Base-by-base conservation (phyloP, 1,140 invertebrate genomes). In the Paraescarpia echinospica region DNA sequence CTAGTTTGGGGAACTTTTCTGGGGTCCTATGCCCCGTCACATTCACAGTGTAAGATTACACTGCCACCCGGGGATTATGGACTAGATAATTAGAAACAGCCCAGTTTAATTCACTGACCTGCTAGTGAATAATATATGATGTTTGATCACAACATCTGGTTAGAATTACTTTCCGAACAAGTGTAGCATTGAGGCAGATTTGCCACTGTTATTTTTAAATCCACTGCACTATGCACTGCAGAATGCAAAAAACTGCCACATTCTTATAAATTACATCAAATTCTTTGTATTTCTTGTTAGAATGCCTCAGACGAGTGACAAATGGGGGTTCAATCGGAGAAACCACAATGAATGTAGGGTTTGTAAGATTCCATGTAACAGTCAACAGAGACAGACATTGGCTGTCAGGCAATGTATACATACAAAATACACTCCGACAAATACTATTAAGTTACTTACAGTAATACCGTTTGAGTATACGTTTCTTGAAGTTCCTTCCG, bases 31-130 rank as follows among this genome's bases (percentile, higher is more conserved):
- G 59, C 9, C 27, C 59, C 59, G 12, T 12, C 41, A 12, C 4
- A 4, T 6, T 12, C 59, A 77, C 8, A 6, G 59, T 77, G 59
- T 77, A 77, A 4, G 59, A 18, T 77, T 77, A 77, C 59, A 77
- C 9, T 31, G 59, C 59, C 59, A 18, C 59, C 59, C 14, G 59
- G 27, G 59, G 59, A 77, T 77, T 77, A 18, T 4, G n/a, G 27
- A 77, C 14, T 77, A 77, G 59, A 77, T 77, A 77, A 77, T 77
- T 77, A 77, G 59, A 77, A 77, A 77, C 59, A 77, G 59, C 59
- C 59, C 59, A 77, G 59, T 77, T 77, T 77, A 77, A 77, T 77
- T 77, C 59, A 77, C 27, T 77, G 59, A 77, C 59, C 59, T 77
- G 59, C 59, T 31, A 27, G 18, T 77, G 59, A 77, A 77, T 77